Evolutionary conservation across 2,888 invertebrate genomes (phyloP).

Genomic region (Tenthredo mesomela): DNA sequence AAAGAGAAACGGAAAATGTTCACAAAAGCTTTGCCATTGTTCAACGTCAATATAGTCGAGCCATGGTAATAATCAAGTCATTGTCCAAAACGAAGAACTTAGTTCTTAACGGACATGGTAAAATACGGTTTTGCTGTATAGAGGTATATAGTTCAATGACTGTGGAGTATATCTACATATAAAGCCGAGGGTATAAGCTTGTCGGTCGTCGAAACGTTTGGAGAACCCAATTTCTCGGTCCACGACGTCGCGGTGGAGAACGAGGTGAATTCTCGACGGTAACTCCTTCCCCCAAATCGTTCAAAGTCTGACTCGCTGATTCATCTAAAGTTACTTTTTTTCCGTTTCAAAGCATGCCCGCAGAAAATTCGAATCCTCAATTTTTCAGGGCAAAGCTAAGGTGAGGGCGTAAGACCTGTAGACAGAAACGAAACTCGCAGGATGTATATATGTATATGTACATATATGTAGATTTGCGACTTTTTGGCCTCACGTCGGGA

Average conservation of each 20-base stretch:
- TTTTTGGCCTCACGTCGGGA: neutral
- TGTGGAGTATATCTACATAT: neutral
- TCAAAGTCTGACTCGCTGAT: neutral
- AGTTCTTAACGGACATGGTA: neutral
- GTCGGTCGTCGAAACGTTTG: conserved; percentile 8
- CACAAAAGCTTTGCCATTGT: neutral
- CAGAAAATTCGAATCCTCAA: conserved; percentile 2
- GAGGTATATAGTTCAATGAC: neutral
- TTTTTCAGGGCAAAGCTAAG: conserved; percentile 14
- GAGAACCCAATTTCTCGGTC: conserved; percentile 35
- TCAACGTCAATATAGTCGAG: neutral
- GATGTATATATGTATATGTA: neutral
- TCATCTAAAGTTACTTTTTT: conserved; percentile 16
- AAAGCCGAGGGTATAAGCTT: neutral
- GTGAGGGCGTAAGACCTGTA: neutral
- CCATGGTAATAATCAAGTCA: neutral
- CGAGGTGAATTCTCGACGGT: conserved; percentile 23
- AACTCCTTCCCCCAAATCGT: neutral
- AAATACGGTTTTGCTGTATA: neutral
- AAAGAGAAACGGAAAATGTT: conserved; percentile 1
- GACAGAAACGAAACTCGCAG: neutral
- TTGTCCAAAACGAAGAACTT: conserved; percentile 1
- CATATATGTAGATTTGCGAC: neutral
- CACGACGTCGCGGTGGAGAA: conserved; percentile 7
- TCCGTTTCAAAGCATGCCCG: conserved; percentile 7